Evolutionary conservation across 2,888 invertebrate genomes (phyloP), one percentile per base, ranked within the genome.

Genomic region (Rhagium mordax): DNA sequence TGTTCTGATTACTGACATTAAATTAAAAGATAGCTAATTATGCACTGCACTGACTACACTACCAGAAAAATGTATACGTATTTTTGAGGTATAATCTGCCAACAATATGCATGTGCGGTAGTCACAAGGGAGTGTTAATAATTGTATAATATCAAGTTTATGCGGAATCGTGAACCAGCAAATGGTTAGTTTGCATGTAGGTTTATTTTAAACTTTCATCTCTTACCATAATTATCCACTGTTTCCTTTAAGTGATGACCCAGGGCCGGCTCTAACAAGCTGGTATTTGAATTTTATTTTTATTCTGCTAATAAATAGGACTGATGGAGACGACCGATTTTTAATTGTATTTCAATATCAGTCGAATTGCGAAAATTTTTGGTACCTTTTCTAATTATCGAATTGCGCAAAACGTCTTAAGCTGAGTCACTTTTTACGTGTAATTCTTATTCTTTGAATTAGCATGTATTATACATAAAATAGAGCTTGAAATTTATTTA

Each of bases 41-140:
- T 41, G n/a, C 41, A 41, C n/a, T 13, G 41, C 41, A 41, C 33
- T 13, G 33, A 33, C 33, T 13, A 13, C 13, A 5, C 5, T 41
- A 4, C 41, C n/a, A 41, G 41, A 62, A 48, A 24, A 21, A 62
- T 24, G 21, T 18, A 49, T 21, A 47, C 18, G 21, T 29, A 16
- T 64, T 64, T 27, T 64, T 24, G 24, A 48, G 21, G 64, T 24
- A 61, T 61, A 61, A 61, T 48, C 20, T 61, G 48, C 49, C 27
- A 24, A 48, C 64, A 65, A 57, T 57, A 67, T 57, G 57, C 53
- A 47, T 70, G 41, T 41, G 69, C 62, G 70, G 75, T 73, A 75
- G 75, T 72, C 72, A 24, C 24, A 66, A 75, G 72, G 75, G 75
- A 73, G 75, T 75, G 75, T 75, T 72, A 29, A 66, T 75, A 75